Evolutionary conservation across 2,888 invertebrate species (phyloP).

Genomic region (Eulithis testata): DNA sequence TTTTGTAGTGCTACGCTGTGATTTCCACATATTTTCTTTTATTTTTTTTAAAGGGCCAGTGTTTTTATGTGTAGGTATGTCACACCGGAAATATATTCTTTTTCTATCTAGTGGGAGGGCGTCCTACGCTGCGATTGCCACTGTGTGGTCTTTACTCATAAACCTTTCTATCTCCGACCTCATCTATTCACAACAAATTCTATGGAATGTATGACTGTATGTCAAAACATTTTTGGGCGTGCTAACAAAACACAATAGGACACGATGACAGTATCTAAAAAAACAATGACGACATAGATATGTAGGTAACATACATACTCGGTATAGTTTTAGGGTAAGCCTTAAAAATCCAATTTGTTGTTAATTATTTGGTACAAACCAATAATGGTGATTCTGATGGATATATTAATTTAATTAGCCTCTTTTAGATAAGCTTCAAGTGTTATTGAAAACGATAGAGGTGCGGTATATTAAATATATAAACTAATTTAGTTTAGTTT

Average conservation of each 20-base stretch:
- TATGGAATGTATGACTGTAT: constrained; percentile 6
- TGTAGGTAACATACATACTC: too few relatives aligned
- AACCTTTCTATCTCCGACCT: too few relatives aligned
- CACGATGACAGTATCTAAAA: constrained; percentile 15
- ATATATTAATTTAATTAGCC: constrained; percentile 19
- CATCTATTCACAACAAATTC: background rate
- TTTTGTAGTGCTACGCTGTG: too few relatives aligned
- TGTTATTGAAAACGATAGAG: constrained; percentile 5
- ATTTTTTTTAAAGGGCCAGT: too few relatives aligned
- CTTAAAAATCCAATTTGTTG: background rate
- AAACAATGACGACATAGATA: constrained; percentile 23
- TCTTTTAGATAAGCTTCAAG: constrained; percentile 10
- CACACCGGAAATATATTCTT: too few relatives aligned
- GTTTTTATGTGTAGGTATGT: too few relatives aligned
- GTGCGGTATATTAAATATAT: background rate
- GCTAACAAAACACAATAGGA: constrained; percentile 15
- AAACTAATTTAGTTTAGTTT: too few relatives aligned
- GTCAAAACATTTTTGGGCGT: constrained; percentile 9
- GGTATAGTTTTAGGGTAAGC: too few relatives aligned
- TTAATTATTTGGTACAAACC: background rate
- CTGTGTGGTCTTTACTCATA: too few relatives aligned
- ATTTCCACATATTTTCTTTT: too few relatives aligned
- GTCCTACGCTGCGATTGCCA: too few relatives aligned
- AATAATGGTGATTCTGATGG: background rate
- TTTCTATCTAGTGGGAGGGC: too few relatives aligned